Evolutionary conservation across 2,888 invertebrate genomes (phyloP).

Genomic region (Orthosia gothica): DNA sequence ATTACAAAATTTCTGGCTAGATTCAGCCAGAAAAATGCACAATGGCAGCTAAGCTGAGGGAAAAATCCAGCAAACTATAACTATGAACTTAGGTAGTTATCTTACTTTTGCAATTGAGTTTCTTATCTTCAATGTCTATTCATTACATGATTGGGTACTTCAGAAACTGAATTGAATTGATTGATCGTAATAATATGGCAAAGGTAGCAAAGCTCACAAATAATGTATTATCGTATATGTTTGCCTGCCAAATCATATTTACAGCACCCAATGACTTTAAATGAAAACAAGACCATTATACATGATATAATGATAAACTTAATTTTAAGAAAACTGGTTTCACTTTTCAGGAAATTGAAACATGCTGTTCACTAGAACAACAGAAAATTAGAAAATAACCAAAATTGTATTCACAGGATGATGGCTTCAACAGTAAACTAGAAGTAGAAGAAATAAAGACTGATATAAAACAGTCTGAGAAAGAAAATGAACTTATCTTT

Average conservation of each 20-base stretch:
- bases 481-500: constrained; percentile 87
- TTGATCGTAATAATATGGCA: not conserved
- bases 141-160: not conserved
- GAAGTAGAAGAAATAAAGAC: constrained; percentile 87
- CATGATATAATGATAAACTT: not conserved
- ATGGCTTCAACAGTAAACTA: constrained; percentile 88
- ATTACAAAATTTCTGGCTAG: too few relatives aligned
- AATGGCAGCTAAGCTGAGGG: too few relatives aligned
- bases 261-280: not conserved
- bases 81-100: too few relatives aligned
- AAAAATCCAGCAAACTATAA: too few relatives aligned
- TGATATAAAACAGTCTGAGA: constrained; percentile 81
- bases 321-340: constrained; percentile 34
- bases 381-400: constrained; percentile 36
- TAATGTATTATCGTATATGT: not conserved
- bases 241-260: too few relatives aligned
- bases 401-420: constrained; percentile 80
- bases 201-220: not conserved
- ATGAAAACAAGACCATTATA: not conserved
- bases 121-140: not conserved
- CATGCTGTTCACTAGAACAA: constrained; percentile 31
- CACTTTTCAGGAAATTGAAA: constrained; percentile 33
- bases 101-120: not conserved
- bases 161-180: not conserved
- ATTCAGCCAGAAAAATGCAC: too few relatives aligned